Base-by-base conservation (phyloP, 1,140 invertebrate genomes). In the Lepidostoma basale region DNA sequence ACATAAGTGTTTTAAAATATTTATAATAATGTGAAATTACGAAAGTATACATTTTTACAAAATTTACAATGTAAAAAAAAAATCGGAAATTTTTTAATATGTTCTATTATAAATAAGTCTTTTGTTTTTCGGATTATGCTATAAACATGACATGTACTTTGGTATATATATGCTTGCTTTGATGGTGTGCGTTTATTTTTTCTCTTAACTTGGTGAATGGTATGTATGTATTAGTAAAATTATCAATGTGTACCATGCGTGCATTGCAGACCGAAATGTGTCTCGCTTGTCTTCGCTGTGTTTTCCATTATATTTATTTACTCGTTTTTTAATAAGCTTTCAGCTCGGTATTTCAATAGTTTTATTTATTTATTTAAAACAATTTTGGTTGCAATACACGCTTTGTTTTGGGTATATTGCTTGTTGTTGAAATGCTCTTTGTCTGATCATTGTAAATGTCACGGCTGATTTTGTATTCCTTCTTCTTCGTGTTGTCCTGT, bases 121-220 rank as follows among this genome's bases (percentile, higher is more conserved):
- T n/a, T n/a, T n/a, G n/a, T n/a, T n/a, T n/a, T n/a, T n/a, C n/a
- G n/a, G n/a, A n/a, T n/a, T n/a, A n/a, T n/a, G n/a, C n/a, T n/a
- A n/a, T n/a, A n/a, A n/a, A n/a, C n/a, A n/a, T n/a, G n/a, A n/a
- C n/a, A n/a, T n/a, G n/a, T n/a, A n/a, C n/a, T n/a, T n/a, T n/a
- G n/a, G n/a, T n/a, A n/a, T n/a, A n/a, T 40, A 16, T 40, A 49
- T 12, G 45, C 45, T 49, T 49, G 45, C 45, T 49, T 49, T 23
- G 14, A 49, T 49, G 45, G 45, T 49, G 45, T 49, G 3, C 25
- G 45, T 49, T 22, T n/a, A n/a, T n/a, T n/a, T n/a, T n/a, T n/a
- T n/a, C n/a, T n/a, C n/a, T n/a, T n/a, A n/a, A n/a, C n/a, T 18
- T 23, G 45, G 45, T 49, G 45, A 12, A 23, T 23, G 45, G 23